A percentile compares a stretch with the other conserved stretches of the same genome.
phyloP scores from a whole-genome alignment of 2,888 invertebrate species.

The Alviniconcha strummeri region DNA sequence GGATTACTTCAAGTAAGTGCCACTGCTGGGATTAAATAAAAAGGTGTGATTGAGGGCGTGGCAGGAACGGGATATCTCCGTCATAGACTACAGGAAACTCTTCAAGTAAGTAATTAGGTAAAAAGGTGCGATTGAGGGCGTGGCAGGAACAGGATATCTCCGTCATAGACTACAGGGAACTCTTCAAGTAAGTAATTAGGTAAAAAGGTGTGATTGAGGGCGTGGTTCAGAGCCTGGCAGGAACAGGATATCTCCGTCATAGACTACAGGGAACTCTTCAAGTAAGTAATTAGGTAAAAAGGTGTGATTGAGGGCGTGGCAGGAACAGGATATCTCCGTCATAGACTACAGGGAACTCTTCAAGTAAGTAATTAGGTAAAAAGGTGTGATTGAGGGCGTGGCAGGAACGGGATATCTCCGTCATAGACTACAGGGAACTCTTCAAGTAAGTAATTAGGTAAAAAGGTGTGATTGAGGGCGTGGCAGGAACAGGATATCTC shows the following conservation, averaged over 20 bases:
- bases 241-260: slow-evolving; percentile 49
- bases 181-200: slow-evolving; percentile 53
- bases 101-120: slow-evolving; percentile 52
- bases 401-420: slow-evolving; percentile 50
- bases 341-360: slow-evolving; percentile 62
- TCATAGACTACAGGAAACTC: slow-evolving; percentile 56
- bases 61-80: slow-evolving; percentile 52
- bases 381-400: slow-evolving; percentile 45
- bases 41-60: slow-evolving; percentile 45
- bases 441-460: slow-evolving; percentile 52
- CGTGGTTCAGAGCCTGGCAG: slow-evolving; percentile 65
- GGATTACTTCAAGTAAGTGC: slow-evolving; percentile 60
- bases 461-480: slow-evolving; percentile 50
- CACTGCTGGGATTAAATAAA: too few species aligned
- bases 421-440: slow-evolving; percentile 54
- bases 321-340: slow-evolving; percentile 50
- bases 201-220: slow-evolving; percentile 43
- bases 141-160: slow-evolving; percentile 54
- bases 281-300: slow-evolving; percentile 38
- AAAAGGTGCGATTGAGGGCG: slow-evolving; percentile 38
- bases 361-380: slow-evolving; percentile 45
- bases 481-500: slow-evolving; percentile 56
- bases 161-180: slow-evolving; percentile 51
- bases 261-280: slow-evolving; percentile 64
- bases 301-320: slow-evolving; percentile 48